These are phyloP conservation scores for Myrmecobius fasciatus DNA, from an alignment of 2,113 vertebrate species.

Conservation along the genomic window DNA sequence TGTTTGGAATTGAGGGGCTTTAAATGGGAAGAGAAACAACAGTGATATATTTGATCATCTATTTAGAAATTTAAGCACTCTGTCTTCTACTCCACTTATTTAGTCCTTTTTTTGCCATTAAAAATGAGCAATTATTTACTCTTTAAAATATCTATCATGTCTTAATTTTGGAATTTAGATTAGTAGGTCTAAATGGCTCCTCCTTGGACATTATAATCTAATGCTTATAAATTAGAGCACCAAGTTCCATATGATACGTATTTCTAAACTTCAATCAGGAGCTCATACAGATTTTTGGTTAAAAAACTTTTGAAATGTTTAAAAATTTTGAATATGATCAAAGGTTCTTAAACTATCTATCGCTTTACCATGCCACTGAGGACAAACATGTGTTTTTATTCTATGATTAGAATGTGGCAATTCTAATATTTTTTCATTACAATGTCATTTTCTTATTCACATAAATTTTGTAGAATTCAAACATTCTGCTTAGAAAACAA, in stretches of 20 bases:
- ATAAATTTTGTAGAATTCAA: not conserved
- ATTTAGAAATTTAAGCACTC: conserved; percentile 31
- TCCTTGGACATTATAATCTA: not conserved
- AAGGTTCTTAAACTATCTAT: not conserved
- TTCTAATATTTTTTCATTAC: conserved; percentile 14
- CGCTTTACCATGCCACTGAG: not conserved
- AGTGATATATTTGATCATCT: not conserved
- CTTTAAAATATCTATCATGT: not conserved
- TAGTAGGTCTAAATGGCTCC: not conserved
- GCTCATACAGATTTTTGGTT: not conserved
- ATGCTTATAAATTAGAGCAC: not conserved
- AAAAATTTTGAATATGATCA: not conserved
- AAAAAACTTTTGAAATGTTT: not conserved
- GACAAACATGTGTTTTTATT: not conserved
- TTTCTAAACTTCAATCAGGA: not conserved
- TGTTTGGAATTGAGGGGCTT: not conserved
- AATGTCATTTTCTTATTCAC: conserved; percentile 10
- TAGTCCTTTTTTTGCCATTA: not conserved
- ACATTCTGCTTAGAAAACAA: not conserved
- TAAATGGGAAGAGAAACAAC: not conserved
- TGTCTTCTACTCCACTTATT: not conserved
- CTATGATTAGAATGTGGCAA: conserved; percentile 13
- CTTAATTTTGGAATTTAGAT: not conserved
- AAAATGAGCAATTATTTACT: not conserved
- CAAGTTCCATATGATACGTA: not conserved